Evolutionary conservation across 2,888 invertebrate genomes (phyloP), one percentile per base, ranked within the genome.

Genomic region (Gymnocheta viridis): DNA sequence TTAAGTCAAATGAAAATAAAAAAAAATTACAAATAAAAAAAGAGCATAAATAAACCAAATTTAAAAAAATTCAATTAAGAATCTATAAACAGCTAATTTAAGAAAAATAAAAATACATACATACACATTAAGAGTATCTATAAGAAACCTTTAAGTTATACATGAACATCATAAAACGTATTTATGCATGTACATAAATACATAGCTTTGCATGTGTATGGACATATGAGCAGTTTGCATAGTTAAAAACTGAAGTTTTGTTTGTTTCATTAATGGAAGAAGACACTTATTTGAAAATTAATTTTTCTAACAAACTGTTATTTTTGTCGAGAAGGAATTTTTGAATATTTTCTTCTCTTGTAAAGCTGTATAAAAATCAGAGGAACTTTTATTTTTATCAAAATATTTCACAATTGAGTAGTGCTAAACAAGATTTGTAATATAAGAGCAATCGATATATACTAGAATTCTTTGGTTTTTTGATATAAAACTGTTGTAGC

Each of bases 401-500:
- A 47, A 22, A 35, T 44, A 35, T 32, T 49, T 14, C 41, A 44
- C 19, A 64, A 41, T 54, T 74, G 51, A 22, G 32, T 22, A 56
- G 22, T 35, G 22, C 56, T 47, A 58, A 58, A 67, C 17, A 49
- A 49, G 35, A 49, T 77, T 69, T 69, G 49, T 77, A 77, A 51
- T 77, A 69, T 69, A 69, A 56, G 74, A 69, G 24, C 66, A 41
- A 64, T 79, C 54, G n/a, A 51, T 56, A 35, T 60, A 27, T 64
- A 44, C 32, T 35, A 38, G n/a, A 51, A 32, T 32, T 64, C 24
- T 62, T 74, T 62, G 44, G 41, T 49, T 47, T 58, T 62, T 77
- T 54, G n/a, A 67, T 32, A 12, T 74, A 54, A 60, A 81, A 62
- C 51, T 74, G 67, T 81, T 74, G 56, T 76, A 82, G 81, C 60